Percentiles rank a stretch among this genome's conserved stretches.
phyloP scores from a whole-genome alignment of 2,797 vertebrate genomes.

The Cygnus olor region DNA sequence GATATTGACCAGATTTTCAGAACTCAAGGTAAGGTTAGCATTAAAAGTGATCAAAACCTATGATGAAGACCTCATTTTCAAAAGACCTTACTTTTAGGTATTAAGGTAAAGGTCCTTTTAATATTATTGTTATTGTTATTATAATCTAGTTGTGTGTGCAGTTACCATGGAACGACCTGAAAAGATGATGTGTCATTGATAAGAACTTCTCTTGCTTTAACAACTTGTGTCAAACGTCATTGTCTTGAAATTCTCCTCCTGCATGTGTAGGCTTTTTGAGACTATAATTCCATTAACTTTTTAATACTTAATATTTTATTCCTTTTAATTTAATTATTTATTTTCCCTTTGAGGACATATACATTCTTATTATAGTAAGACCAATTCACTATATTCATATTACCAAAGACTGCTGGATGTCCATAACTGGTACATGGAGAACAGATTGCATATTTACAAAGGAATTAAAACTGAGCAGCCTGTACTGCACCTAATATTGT shows the following conservation, averaged over 20 bases:
- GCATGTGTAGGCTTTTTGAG: neutral
- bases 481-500: neutral
- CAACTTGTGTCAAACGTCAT: neutral
- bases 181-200: neutral
- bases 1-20: neutral
- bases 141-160: neutral
- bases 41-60: neutral
- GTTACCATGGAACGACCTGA: neutral
- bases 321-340: neutral
- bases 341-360: neutral
- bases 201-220: neutral
- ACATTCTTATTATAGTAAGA: neutral
- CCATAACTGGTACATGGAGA: neutral
- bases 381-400: neutral
- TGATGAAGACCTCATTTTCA: neutral
- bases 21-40: neutral
- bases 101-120: neutral
- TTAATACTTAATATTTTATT: neutral
- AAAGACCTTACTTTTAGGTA: neutral
- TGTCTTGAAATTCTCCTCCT: neutral
- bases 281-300: neutral
- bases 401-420: neutral
- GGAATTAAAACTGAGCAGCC: neutral
- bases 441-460: conserved; percentile 21
- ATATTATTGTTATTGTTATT: neutral